Base-by-base conservation (phyloP, 2,113 vertebrate genomes). In the Cryptomyrus ogoouensis region DNA sequence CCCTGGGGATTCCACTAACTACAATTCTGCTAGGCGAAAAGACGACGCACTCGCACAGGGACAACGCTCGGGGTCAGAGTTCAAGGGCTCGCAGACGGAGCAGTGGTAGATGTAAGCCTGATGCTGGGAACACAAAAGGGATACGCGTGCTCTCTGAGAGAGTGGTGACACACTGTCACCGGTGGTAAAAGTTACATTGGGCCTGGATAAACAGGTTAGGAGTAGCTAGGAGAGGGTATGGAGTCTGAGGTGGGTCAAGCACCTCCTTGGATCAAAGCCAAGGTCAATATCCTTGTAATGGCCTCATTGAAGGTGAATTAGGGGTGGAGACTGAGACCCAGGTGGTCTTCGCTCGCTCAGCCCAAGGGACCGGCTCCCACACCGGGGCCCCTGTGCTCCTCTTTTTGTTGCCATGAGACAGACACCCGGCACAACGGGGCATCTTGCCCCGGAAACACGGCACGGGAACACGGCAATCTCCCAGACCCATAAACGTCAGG, bases 191-290 rank as follows among this genome's bases (percentile, higher is more conserved):
- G 74, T 80, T 39, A 80, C 5, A 2, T 3, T 8, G 2, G 46
- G 31, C 39, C 31, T 88, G 42, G 17, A 87, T 88, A 44, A 58
- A 86, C 10, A 80, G 31, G 70, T 12, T 35, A 39, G 24, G n/a
- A 53, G 42, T 56, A 83, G 83, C 52, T 46, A 84, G 87, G 89
- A 90, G 92, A 91, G 92, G 89, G 5, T 80, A 15, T 42, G 95
- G 94, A 94, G 95, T 93, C 91, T 92, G 93, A 92, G 94, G 96
- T 95, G 95, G 94, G 95, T 96, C 95, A 95, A 94, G 93, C 92
- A 93, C 94, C 94, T 95, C 94, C 93, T 93, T 93, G 94, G 95
- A 96, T 96, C 95, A 96, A 96, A 96, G 96, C 95, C 96, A 96
- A 96, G 95, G 96, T 96, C 95, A 96, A 95, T 70, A 94, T 85